Percentiles rank a stretch among this genome's conserved stretches.
phyloP scores from a whole-genome alignment of 2,797 vertebrate species.

The Cyprinodon diabolis region DNA sequence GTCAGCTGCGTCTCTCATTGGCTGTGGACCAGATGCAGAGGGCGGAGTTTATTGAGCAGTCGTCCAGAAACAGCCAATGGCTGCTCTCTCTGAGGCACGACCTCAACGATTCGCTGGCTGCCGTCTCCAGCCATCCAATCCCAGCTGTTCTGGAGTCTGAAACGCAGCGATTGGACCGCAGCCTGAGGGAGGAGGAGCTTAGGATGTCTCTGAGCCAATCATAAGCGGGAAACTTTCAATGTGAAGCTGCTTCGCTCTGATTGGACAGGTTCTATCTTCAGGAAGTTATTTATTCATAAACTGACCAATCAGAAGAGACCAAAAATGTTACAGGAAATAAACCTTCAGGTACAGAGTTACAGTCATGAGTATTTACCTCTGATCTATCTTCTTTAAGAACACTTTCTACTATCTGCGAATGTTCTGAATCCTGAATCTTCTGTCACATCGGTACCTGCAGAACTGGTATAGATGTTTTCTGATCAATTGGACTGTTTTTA shows the following conservation, averaged over 20 bases:
- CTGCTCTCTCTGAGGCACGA: conserved; percentile 54
- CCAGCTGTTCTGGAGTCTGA: conserved; percentile 72
- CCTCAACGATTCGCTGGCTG: conserved; percentile 53
- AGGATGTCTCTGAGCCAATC: conserved; percentile 62
- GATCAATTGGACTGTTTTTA: background rate
- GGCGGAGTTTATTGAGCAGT: conserved; percentile 61
- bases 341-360: background rate
- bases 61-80: conserved; percentile 55
- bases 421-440: background rate
- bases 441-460: too few relatives aligned
- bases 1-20: conserved; percentile 45
- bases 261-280: background rate
- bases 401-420: too few relatives aligned
- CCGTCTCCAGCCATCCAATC: conserved; percentile 64
- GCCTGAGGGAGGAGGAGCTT: conserved; percentile 75
- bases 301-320: background rate
- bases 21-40: conserved; percentile 50
- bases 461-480: background rate
- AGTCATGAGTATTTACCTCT: background rate
- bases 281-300: background rate
- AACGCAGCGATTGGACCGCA: conserved; percentile 76
- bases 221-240: conserved; percentile 5
- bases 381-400: too few relatives aligned
- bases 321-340: background rate
- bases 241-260: background rate